Conservation (phyloP, 2,797 vertebrate genomes). For the Malacoraja senta region DNA sequence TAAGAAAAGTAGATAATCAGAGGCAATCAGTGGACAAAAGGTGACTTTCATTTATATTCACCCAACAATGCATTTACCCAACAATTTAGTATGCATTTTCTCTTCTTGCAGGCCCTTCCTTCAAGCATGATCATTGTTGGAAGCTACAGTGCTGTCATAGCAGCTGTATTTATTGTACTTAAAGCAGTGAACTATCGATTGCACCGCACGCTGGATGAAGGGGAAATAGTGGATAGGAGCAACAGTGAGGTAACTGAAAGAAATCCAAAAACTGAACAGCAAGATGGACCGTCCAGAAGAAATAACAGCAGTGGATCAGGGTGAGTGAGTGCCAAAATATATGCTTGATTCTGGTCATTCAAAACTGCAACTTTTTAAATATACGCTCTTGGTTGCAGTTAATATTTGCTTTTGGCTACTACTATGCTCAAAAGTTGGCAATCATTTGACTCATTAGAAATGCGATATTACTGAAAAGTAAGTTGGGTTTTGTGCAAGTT, state of each 20-base stretch:
- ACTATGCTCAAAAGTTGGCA: neutral
- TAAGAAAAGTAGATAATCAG: neutral
- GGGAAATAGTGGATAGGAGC: constrained; percentile 85
- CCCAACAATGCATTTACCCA: neutral
- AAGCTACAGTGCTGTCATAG: constrained; percentile 93
- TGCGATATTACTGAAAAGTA: neutral
- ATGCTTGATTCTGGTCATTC: neutral
- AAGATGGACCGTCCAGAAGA: constrained; percentile 66
- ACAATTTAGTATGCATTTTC: constrained; percentile 37
- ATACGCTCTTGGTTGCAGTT: neutral
- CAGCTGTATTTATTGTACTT: constrained; percentile 85
- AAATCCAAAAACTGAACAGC: constrained; percentile 67
- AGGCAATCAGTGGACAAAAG: neutral
- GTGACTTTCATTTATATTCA: neutral
- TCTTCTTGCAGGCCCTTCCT: constrained; percentile 78
- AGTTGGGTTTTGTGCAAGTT: neutral
- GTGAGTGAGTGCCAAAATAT: constrained; percentile 56
- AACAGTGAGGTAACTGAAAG: constrained; percentile 69
- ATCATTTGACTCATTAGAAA: neutral
- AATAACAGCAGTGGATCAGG: constrained; percentile 90
- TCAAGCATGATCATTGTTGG: constrained; percentile 94
- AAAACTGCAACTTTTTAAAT: neutral
- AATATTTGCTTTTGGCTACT: neutral
- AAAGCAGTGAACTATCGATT: constrained; percentile 95
- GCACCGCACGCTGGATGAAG: constrained; percentile 90